phyloP scores from a whole-genome alignment of 2,888 invertebrate species.

The Yponomeuta sedellus region DNA sequence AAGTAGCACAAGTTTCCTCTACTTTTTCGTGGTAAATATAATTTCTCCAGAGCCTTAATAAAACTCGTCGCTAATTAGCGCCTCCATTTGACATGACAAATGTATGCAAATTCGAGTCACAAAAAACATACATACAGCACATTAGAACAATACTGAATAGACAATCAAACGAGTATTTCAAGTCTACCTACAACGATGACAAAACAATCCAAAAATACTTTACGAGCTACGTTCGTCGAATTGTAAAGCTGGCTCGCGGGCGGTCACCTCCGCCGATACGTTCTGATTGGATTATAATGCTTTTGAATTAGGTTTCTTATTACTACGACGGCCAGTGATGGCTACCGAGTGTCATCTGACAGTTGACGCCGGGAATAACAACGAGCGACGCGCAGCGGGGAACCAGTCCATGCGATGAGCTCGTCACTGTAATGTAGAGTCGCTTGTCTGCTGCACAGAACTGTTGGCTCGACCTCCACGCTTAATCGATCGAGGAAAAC shows the following conservation, averaged over 20 bases:
- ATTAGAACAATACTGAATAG: slow-evolving; percentile 8
- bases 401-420: slow-evolving; percentile 28
- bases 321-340: slow-evolving; percentile 49
- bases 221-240: slow-evolving; percentile 59
- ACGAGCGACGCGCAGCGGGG: slow-evolving; percentile 43
- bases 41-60: neutral
- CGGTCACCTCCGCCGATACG: slow-evolving; percentile 63
- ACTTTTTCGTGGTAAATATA: neutral
- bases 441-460: neutral
- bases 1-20: neutral
- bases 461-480: no score
- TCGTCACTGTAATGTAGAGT: neutral
- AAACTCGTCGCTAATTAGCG: neutral
- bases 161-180: slow-evolving; percentile 8
- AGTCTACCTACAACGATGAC: slow-evolving; percentile 3
- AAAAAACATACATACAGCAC: neutral
- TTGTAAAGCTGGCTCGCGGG: slow-evolving; percentile 61
- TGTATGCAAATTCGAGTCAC: neutral
- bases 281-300: slow-evolving; percentile 75
- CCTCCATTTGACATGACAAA: neutral
- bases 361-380: slow-evolving; percentile 60
- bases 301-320: slow-evolving; percentile 74
- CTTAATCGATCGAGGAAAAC: neutral
- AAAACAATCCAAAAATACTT: slow-evolving; percentile 54
- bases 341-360: slow-evolving; percentile 64